Evolutionary conservation across 2,797 vertebrate species (phyloP).

Genomic region (Enteromius mattozi): DNA sequence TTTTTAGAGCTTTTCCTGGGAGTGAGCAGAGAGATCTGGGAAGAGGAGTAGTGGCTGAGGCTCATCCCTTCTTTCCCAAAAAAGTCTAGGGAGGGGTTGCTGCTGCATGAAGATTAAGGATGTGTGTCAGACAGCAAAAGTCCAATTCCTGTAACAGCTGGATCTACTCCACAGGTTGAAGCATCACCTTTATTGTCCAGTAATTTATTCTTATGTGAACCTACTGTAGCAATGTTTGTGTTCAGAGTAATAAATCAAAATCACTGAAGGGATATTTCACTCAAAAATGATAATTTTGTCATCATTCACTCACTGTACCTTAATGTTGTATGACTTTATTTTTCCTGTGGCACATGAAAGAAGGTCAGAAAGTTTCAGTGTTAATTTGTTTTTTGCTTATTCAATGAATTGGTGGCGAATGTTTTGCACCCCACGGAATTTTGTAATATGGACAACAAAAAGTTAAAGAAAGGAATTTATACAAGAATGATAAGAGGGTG

Average conservation of each 20-base stretch:
- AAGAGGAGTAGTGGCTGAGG: not conserved
- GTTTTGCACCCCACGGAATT: not conserved
- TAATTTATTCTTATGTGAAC: not conserved
- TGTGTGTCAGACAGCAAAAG: conserved; percentile 18
- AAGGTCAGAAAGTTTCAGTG: not conserved
- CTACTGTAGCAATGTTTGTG: not conserved
- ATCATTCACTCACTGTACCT: not conserved
- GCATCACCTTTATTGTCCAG: conserved; percentile 34
- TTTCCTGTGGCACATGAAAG: not conserved
- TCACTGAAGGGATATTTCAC: not conserved
- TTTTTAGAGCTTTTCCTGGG: not conserved
- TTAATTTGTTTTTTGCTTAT: not conserved
- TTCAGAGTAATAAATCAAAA: not conserved
- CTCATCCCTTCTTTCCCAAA: conserved; percentile 49
- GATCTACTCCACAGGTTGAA: conserved; percentile 13
- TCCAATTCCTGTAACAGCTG: conserved; percentile 32
- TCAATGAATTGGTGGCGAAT: not conserved
- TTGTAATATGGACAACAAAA: not conserved
- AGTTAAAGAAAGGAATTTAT: not conserved
- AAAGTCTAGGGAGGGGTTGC: conserved; percentile 36
- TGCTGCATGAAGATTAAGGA: conserved; percentile 50
- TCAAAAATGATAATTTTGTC: too few relatives aligned
- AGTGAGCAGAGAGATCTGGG: not conserved
- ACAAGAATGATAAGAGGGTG: not conserved
- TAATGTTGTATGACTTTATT: not conserved